phyloP scores from a whole-genome alignment of 2,113 vertebrate species.

The Takifugu flavidus region DNA sequence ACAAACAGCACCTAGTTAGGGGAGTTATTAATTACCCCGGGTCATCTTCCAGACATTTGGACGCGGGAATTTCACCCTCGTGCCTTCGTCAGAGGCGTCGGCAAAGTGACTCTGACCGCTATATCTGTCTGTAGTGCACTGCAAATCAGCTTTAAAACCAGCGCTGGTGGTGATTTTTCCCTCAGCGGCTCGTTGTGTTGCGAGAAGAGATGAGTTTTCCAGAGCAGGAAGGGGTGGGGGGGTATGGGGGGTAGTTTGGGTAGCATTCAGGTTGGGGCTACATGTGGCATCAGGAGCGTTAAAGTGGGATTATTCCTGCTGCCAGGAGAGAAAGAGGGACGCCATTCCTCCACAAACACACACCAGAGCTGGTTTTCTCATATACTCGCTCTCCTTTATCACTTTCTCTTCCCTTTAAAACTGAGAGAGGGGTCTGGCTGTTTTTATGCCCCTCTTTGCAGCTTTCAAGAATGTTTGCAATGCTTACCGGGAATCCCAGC shows the following conservation, averaged over 20 bases:
- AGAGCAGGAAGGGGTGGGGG: not conserved
- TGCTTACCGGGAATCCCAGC: constrained; percentile 70
- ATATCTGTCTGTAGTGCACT: no score
- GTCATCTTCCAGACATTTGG: constrained; percentile 36
- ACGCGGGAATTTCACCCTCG: no score
- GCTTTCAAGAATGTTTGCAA: constrained; percentile 78
- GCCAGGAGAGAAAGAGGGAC: not conserved
- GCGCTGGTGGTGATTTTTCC: no score
- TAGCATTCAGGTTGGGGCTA: no score
- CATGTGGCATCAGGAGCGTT: constrained; percentile 1
- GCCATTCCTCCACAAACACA: constrained; percentile 2
- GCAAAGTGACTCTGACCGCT: no score
- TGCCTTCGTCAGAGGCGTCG: no score
- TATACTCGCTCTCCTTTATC: constrained; percentile 14
- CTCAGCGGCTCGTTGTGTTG: not conserved
- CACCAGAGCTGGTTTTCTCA: not conserved
- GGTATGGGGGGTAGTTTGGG: not conserved
- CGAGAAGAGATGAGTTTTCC: not conserved
- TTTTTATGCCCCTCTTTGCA: constrained; percentile 44
- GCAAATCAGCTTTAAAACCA: no score
- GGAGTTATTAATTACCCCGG: constrained; percentile 61
- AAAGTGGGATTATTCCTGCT: not conserved
- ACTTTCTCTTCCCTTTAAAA: constrained; percentile 47
- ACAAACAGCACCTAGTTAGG: constrained; percentile 68
- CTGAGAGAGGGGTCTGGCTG: constrained; percentile 47